Percentiles rank a stretch among this genome's conserved stretches.
These are phyloP conservation scores for Lithophane semibrunnea DNA, from an alignment of 2,888 invertebrate species.

Conservation along the genomic window DNA sequence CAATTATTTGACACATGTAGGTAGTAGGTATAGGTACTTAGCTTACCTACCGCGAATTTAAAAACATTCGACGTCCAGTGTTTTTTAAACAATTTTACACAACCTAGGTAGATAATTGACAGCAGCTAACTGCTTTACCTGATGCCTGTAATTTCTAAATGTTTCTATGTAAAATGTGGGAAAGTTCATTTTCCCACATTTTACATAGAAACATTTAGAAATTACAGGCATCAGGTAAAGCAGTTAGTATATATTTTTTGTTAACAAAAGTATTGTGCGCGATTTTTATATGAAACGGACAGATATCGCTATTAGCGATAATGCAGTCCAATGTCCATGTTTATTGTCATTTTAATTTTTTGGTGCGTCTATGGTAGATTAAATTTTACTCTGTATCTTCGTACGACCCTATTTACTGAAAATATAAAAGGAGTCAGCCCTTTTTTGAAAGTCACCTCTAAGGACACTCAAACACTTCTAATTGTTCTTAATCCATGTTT, in stretches of 20 bases:
- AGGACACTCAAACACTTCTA: not conserved
- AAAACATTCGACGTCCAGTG: constrained; percentile 16
- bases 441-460: not conserved
- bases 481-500: not conserved
- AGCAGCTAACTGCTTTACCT: not conserved
- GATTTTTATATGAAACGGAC: constrained; percentile 15
- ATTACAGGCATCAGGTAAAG: not conserved
- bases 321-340: constrained; percentile 27
- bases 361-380: not conserved
- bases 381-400: too few relatives aligned
- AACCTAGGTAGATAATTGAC: not conserved
- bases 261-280: constrained; percentile 1
- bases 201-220: too few relatives aligned
- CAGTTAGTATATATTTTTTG: not conserved
- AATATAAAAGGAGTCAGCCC: not conserved
- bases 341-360: not conserved
- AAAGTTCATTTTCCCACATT: too few relatives aligned
- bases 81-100: constrained; percentile 8
- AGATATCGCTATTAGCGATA: constrained; percentile 9
- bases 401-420: not conserved
- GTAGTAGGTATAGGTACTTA: too few relatives aligned
- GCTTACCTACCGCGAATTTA: too few relatives aligned
- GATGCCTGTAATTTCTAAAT: too few relatives aligned
- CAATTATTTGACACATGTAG: too few relatives aligned
- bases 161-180: too few relatives aligned